Evolutionary conservation across 1,140 invertebrate genomes (phyloP).

Genomic region (Drosophila orosa): DNA sequence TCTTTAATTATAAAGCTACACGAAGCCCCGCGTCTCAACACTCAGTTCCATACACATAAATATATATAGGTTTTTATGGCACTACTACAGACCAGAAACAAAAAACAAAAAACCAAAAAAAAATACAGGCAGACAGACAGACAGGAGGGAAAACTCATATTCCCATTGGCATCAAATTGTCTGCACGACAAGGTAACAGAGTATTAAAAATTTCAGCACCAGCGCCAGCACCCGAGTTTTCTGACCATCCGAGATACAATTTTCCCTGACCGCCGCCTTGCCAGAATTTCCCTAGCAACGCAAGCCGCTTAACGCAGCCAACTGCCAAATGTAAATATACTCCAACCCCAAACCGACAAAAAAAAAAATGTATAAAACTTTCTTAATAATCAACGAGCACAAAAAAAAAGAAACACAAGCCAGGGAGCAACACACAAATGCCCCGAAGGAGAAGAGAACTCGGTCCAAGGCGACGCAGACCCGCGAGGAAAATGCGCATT

Average conservation of each 20-base stretch:
- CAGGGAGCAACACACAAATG: slow-evolving; percentile 6
- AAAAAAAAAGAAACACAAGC: slow-evolving; percentile 28
- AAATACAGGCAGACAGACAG: not conserved
- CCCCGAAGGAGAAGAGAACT: slow-evolving; percentile 40
- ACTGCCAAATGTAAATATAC: slow-evolving; percentile 82
- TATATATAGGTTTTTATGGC: slow-evolving; percentile 44
- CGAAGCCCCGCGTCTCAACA: slow-evolving; percentile 14
- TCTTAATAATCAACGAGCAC: slow-evolving; percentile 75
- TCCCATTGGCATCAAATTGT: slow-evolving; percentile 78
- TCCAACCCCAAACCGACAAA: slow-evolving; percentile 66
- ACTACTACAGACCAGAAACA: slow-evolving; percentile 27
- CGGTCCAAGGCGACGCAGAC: slow-evolving; percentile 74
- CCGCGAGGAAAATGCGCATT: slow-evolving; percentile 78
- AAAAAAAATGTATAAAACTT: slow-evolving; percentile 81
- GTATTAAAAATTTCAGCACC: slow-evolving; percentile 80
- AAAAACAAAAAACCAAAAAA: slow-evolving; percentile 6
- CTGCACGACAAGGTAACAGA: slow-evolving; percentile 76
- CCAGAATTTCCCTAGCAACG: slow-evolving; percentile 59
- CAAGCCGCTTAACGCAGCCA: slow-evolving; percentile 79
- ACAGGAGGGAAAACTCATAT: slow-evolving; percentile 46
- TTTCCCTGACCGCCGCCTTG: slow-evolving; percentile 16
- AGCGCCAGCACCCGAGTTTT: slow-evolving; percentile 49
- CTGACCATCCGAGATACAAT: slow-evolving; percentile 58
- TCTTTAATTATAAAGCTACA: slow-evolving; percentile 75
- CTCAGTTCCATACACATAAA: slow-evolving; percentile 20